Percentiles rank a stretch among this genome's conserved stretches.
phyloP scores from a whole-genome alignment of 2,113 vertebrate species.

The Chionodraco myersi region DNA sequence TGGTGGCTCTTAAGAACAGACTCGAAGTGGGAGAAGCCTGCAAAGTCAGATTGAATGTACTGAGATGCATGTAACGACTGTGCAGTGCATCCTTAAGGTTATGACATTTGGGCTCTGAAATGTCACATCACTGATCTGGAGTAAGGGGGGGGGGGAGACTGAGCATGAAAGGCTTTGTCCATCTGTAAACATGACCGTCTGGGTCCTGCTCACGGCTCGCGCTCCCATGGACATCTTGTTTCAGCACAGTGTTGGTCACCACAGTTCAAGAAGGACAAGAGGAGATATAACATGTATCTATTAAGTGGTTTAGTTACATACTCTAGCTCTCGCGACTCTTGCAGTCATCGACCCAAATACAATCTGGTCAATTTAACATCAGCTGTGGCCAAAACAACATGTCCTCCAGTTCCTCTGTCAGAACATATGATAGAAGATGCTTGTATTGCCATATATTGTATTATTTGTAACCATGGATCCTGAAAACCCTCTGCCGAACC shows the following conservation, averaged over 20 bases:
- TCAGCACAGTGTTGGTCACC: neutral
- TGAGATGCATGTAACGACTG: neutral
- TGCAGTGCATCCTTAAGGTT: slow-evolving; percentile 14
- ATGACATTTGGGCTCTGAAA: slow-evolving; percentile 34
- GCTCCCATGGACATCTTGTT: neutral
- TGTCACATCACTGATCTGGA: slow-evolving; percentile 10
- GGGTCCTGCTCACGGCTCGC: neutral
- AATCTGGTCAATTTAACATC: too few relatives aligned
- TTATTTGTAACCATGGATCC: too few relatives aligned
- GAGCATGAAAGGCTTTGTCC: slow-evolving; percentile 1
- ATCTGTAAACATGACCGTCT: slow-evolving; percentile 21
- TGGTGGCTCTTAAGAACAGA: slow-evolving; percentile 7
- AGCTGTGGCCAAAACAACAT: too few relatives aligned
- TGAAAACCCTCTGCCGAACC: too few relatives aligned
- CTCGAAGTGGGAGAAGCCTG: neutral
- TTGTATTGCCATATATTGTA: too few relatives aligned
- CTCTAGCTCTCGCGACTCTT: too few relatives aligned
- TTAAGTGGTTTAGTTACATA: too few relatives aligned
- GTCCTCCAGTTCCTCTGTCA: too few relatives aligned
- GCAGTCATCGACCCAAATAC: too few relatives aligned
- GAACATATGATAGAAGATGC: too few relatives aligned
- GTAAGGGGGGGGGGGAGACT: neutral
- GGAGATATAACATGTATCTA: too few relatives aligned
- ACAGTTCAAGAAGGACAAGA: neutral
- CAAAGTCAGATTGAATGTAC: slow-evolving; percentile 11